These are phyloP conservation scores for Coendou prehensilis DNA, from an alignment of 2,797 vertebrate species.

Conservation along the genomic window DNA sequence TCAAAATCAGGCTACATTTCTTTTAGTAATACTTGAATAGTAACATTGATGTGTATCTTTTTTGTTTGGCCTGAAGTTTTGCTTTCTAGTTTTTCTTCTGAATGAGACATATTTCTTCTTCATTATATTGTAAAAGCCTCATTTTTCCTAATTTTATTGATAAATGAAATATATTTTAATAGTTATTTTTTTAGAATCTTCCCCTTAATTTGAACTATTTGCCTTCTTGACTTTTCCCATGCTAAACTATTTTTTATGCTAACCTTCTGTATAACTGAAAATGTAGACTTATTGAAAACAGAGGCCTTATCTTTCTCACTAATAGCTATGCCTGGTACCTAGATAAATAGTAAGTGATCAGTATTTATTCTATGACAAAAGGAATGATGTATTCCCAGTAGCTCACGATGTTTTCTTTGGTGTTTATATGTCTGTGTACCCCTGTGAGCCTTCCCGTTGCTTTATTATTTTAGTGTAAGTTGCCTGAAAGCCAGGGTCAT, in stretches of 20 bases:
- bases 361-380: not conserved
- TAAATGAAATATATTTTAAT: not conserved
- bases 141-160: not conserved
- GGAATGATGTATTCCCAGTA: not conserved
- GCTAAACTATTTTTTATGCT: not conserved
- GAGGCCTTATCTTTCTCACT: not conserved
- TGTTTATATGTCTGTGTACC: not conserved
- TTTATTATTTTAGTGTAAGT: not conserved
- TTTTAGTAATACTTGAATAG: not conserved
- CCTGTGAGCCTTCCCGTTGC: not conserved
- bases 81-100: not conserved
- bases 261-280: not conserved
- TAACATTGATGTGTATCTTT: not conserved
- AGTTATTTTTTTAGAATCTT: not conserved
- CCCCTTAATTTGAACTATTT: not conserved
- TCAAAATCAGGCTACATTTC: not conserved
- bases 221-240: not conserved
- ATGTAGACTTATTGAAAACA: not conserved
- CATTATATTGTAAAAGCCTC: not conserved
- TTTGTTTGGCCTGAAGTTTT: not conserved
- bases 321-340: not conserved
- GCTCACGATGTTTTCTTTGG: not conserved
- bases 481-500: not conserved
- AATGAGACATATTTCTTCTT: not conserved
- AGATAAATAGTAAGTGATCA: not conserved